Percentiles rank a stretch among this genome's conserved stretches.
Evolutionary conservation across 2,113 vertebrate genomes (phyloP).

Genomic region (Nycticryphes semicollaris): DNA sequence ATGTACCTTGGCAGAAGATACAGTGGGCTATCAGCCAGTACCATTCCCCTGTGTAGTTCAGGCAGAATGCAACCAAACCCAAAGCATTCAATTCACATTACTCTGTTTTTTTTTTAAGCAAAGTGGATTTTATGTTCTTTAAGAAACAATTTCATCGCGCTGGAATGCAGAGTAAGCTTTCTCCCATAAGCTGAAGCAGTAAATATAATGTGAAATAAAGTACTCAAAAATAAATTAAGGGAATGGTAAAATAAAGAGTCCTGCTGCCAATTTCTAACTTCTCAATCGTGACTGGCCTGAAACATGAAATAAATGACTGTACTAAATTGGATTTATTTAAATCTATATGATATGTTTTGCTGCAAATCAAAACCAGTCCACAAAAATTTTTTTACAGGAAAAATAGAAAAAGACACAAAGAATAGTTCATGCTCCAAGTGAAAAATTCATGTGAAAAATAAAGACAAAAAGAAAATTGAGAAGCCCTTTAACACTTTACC

Average conservation of each 20-base stretch:
- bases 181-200: slow-evolving; percentile 42
- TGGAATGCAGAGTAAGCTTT: slow-evolving; percentile 29
- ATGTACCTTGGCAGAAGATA: slow-evolving; percentile 23
- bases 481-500: slow-evolving; percentile 62
- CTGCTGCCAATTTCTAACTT: slow-evolving; percentile 41
- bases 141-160: slow-evolving; percentile 36
- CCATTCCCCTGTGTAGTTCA: slow-evolving; percentile 6
- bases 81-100: slow-evolving; percentile 47
- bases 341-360: slow-evolving; percentile 41
- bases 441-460: slow-evolving; percentile 65
- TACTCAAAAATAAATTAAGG: slow-evolving; percentile 45
- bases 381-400: slow-evolving; percentile 26
- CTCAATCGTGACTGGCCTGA: slow-evolving; percentile 44
- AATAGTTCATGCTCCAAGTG: slow-evolving; percentile 58
- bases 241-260: slow-evolving; percentile 52
- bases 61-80: slow-evolving; percentile 22
- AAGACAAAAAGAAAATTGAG: slow-evolving; percentile 24
- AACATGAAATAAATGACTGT: slow-evolving; percentile 48
- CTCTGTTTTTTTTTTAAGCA: not conserved
- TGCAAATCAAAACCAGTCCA: slow-evolving; percentile 53
- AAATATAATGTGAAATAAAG: slow-evolving; percentile 42
- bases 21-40: slow-evolving; percentile 19
- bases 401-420: slow-evolving; percentile 64
- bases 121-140: slow-evolving; percentile 32
- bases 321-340: slow-evolving; percentile 39